Percentiles rank a stretch among this genome's conserved stretches.
Conservation (phyloP, 1,140 invertebrate species). For the Sminthurides bifidus region DNA sequence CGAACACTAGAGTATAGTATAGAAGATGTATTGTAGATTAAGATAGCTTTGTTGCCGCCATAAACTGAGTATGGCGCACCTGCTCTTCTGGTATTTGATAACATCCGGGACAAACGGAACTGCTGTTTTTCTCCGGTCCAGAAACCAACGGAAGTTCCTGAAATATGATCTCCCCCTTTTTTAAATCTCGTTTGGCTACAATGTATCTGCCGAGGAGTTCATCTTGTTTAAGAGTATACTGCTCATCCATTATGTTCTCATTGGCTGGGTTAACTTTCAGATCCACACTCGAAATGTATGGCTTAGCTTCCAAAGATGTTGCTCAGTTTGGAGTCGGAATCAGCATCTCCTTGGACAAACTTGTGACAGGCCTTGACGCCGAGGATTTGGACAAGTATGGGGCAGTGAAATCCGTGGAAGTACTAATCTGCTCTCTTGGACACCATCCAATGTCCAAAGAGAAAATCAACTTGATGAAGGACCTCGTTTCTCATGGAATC, state of each 20-base stretch:
- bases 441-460: slow-evolving; percentile 47
- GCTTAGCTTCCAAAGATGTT: slow-evolving; percentile 36
- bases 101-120: slow-evolving; percentile 21
- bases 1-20: slow-evolving; percentile 18
- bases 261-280: slow-evolving; percentile 34
- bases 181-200: slow-evolving; percentile 31
- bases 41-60: neutral
- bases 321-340: slow-evolving; percentile 56
- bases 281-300: slow-evolving; percentile 36
- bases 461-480: slow-evolving; percentile 46
- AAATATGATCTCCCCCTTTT: slow-evolving; percentile 34
- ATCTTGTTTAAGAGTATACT: slow-evolving; percentile 32
- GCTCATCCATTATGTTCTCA: neutral
- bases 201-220: slow-evolving; percentile 34
- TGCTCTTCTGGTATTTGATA: slow-evolving; percentile 4
- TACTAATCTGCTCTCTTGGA: slow-evolving; percentile 52
- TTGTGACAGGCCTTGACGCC: slow-evolving; percentile 44
- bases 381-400: slow-evolving; percentile 39
- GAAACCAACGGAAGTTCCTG: slow-evolving; percentile 30
- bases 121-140: slow-evolving; percentile 28
- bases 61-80: neutral
- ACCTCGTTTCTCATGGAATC: slow-evolving; percentile 47
- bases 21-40: neutral
- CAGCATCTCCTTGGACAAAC: slow-evolving; percentile 56
- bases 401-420: slow-evolving; percentile 43